Evolutionary conservation across 2,888 invertebrate species (phyloP), one percentile per base, ranked within the genome.

Genomic region (Liposcelis brunnea): DNA sequence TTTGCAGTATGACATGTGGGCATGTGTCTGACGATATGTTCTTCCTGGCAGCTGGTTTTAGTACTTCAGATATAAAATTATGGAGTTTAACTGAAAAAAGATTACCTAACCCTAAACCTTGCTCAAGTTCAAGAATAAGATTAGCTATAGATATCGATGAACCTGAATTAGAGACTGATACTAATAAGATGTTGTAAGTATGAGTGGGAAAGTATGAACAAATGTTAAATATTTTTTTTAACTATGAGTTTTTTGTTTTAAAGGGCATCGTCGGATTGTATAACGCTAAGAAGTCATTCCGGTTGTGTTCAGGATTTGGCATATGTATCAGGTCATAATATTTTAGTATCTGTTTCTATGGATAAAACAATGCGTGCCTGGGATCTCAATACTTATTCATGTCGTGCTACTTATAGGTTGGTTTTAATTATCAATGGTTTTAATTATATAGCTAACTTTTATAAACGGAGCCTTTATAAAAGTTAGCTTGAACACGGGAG

Each of bases 301-400:
- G 80, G 78, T 12, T 66, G 77, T 15, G 71, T 83, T 16, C 77
- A 78, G 56, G 80, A 81, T 49, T 68, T 82, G 18, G 68, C 70
- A 48, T 76, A 70, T 52, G 61, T 73, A 34, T 59, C 68, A 34
- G 70, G 72, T 52, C 72, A 78, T 2, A 63, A 74, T 33, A 70
- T 76, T 46, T 62, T 87, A 31, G 63, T 87, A n/a, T 80, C 80
- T 2, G 75, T 74, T 1, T 80, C 81, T 2, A 78, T 80, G 57
- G 90, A 90, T 61, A 72, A 70, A 51, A 79, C 80, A 34, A 72
- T 84, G 73, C 68, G 82, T 51, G 75, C 77, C 4, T 86, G 85
- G 85, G 69, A 73, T 53, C 67, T 80, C 2, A 65, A 69, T n/a
- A 73, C 74, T 58, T 76, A 77, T 52, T 70, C 71, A 5, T 82